A percentile compares a stretch with the other conserved stretches of the same genome.
Evolutionary conservation across 2,888 invertebrate species (phyloP).

Genomic region (Rotaria magnacalcarata): DNA sequence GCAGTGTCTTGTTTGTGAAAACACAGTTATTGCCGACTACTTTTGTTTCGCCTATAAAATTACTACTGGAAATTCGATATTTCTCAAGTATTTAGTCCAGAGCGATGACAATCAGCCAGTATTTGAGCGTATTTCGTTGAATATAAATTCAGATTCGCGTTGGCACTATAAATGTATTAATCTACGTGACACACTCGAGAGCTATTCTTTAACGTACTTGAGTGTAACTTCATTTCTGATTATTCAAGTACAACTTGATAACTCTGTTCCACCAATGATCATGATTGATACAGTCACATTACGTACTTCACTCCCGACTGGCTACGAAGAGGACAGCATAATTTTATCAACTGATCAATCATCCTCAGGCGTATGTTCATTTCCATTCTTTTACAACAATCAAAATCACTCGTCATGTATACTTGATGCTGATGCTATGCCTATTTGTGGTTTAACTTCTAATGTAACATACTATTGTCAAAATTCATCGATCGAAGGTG

Average conservation of each 20-base stretch:
- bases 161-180: conserved; percentile 44
- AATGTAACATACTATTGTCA: no score
- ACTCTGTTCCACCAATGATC: neutral
- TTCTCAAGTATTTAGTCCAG: no score
- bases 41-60: no score
- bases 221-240: neutral
- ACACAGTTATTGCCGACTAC: no score
- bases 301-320: neutral
- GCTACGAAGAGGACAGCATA: conserved; percentile 21
- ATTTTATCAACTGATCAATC: neutral
- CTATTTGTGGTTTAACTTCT: neutral
- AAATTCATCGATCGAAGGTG: no score
- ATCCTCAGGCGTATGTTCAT: neutral
- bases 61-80: no score
- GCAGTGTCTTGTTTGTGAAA: no score
- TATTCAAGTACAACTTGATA: neutral
- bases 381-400: conserved; percentile 35
- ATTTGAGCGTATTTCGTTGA: neutral
- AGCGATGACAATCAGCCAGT: neutral
- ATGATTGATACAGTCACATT: conserved; percentile 35
- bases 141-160: neutral
- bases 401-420: conserved; percentile 37
- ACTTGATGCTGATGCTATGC: neutral
- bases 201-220: neutral
- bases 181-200: neutral